Base-by-base conservation (phyloP, 2,888 invertebrate genomes). In the Drosophila borealis region DNA sequence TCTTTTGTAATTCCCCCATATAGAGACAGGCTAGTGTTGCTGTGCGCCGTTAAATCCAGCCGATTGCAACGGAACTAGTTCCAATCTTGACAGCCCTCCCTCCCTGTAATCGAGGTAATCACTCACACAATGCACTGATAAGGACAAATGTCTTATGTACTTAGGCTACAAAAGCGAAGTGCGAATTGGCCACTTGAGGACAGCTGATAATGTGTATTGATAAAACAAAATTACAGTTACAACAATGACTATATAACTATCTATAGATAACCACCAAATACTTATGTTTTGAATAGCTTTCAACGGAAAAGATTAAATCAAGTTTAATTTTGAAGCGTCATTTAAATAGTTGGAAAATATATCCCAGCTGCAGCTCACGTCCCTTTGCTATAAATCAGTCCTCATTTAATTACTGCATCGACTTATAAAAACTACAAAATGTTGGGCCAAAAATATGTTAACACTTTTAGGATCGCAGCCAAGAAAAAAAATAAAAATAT, bases 401-500 rank as follows among this genome's bases (percentile, higher is more conserved):
- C 45, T 56, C 33, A 49, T 49, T 64, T 72, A 77, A 77, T 71
- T 77, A 71, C 67, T 63, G 50, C 69, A 56, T 34, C 53, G 37
- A 56, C 44, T 46, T 63, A 53, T 81, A 74, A 78, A 87, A 84
- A 72, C 85, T 71, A 49, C 81, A 60, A 72, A 75, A 69, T 72
- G 75, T 75, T 68, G 67, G 50, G 66, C 61, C 77, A 76, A 78
- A 69, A 64, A 73, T 71, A 75, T 74, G 73, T 81, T 65, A 83
- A 75, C 70, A 83, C 71, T 66, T 73, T 74, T 73, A 64, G 75
- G 67, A 67, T 55, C 56, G 67, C 59, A 70, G 84, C 84, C 83
- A 82, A 80, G 67, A 59, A 53, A 57, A 21, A 59, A 60, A 74
- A 55, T 11, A 42, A 25, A 62, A 44, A 75, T 37, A 61, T 46